A percentile compares a stretch with the other conserved stretches of the same genome.
Conservation (phyloP, 53 echinoderm and acorn worm species). For the Arbacia lixula region DNA sequence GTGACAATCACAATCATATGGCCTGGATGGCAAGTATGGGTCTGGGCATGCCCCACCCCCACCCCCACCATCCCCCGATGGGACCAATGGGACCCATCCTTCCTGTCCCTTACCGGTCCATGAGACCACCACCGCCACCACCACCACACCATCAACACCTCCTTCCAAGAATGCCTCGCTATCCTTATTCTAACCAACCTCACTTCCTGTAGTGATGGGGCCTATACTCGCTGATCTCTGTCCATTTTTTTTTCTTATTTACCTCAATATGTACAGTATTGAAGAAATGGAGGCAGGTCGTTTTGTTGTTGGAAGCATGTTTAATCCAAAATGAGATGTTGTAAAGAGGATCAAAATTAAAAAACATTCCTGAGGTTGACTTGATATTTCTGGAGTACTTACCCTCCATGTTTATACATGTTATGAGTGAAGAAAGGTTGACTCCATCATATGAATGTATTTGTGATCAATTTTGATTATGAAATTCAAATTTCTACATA, state of each 20-base stretch:
- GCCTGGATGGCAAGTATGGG: conserved; percentile 59
- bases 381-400: background rate
- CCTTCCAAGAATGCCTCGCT: conserved; percentile 40
- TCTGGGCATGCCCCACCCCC: conserved; percentile 37
- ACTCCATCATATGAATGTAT: background rate
- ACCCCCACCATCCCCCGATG: background rate
- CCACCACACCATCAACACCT: conserved; percentile 48
- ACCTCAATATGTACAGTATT: background rate
- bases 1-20: conserved; percentile 64
- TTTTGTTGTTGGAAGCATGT: background rate
- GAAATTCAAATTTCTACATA: no score
- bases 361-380: background rate
- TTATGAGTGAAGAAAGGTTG: background rate
- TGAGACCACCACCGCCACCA: conserved; percentile 50
- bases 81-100: background rate
- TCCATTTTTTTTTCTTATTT: conserved; percentile 34
- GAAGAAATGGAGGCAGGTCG: background rate
- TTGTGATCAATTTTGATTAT: no score
- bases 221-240: conserved; percentile 4
- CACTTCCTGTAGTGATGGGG: conserved; percentile 55
- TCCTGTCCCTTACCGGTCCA: conserved; percentile 29
- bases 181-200: conserved; percentile 57
- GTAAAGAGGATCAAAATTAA: background rate
- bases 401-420: no score
- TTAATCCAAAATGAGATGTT: no score